phyloP scores from a whole-genome alignment of 2,888 invertebrate genomes.

The Megamerina dolium region DNA sequence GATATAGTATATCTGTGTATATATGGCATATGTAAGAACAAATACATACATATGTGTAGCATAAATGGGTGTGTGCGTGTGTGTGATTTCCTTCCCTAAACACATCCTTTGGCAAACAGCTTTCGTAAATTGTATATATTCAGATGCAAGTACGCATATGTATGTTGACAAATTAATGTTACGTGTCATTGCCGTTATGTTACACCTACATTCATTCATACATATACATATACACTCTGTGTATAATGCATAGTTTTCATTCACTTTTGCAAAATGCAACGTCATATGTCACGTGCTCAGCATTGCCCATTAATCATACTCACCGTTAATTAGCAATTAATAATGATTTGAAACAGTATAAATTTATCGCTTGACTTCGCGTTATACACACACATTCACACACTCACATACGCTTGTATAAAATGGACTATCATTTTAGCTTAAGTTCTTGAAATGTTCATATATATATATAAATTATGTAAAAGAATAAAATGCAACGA shows the following conservation, averaged over 20 bases:
- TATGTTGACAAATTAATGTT: constrained; percentile 22
- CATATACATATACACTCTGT: neutral
- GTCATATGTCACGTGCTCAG: constrained; percentile 3
- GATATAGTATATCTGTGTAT: neutral
- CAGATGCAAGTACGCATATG: too few relatives aligned
- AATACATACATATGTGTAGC: neutral
- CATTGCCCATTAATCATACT: constrained; percentile 20
- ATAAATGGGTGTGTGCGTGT: neutral
- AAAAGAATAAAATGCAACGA: neutral
- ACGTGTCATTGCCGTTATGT: constrained; percentile 16
- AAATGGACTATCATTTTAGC: constrained; percentile 8
- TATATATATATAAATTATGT: neutral
- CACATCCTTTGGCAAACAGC: constrained; percentile 8
- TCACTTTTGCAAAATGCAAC: constrained; percentile 2
- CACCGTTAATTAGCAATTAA: constrained; percentile 27
- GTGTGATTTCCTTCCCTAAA: constrained; percentile 19
- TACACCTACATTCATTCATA: neutral
- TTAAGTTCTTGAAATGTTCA: neutral
- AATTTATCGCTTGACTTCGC: constrained; percentile 20
- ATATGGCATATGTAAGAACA: neutral
- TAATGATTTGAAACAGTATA: constrained; percentile 21
- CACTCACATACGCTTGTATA: too few relatives aligned
- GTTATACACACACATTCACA: too few relatives aligned
- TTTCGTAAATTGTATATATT: too few relatives aligned
- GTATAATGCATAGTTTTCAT: too few relatives aligned